Base-by-base conservation (phyloP, 2,888 invertebrate species). In the Brachyopa scutellaris region DNA sequence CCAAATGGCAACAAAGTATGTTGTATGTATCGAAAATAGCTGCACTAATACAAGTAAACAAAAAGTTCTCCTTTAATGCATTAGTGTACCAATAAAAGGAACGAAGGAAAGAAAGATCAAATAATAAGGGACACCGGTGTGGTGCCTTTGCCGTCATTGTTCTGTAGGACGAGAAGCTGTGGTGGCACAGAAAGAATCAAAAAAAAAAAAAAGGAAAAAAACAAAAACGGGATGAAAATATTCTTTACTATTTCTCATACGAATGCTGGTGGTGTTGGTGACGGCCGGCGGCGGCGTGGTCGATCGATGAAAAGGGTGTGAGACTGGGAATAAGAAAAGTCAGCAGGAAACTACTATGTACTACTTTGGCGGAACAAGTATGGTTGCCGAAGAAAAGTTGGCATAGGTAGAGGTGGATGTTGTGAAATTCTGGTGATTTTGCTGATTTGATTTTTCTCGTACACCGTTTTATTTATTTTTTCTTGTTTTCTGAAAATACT, bases 1-100 rank as follows among this genome's bases (percentile, higher is more conserved):
- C 17, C 36, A n/a, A 79, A 79, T 55, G 23, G 61, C 66, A 74
- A 74, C 73, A 79, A 79, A 79, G 64, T 45, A n/a, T n/a, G n/a
- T n/a, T n/a, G n/a, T n/a, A n/a, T n/a, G n/a, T 77, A 57, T 79
- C 66, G 64, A 79, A 79, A 67, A n/a, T n/a, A n/a, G n/a, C 67
- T 74, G 57, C 72, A 72, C 64, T 26, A 59, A 51, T 29, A 51
- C 77, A 29, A 29, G 15, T 36, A 31, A 62, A n/a, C 11, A 61
- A 23, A 21, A 21, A 38, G 17, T 36, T 13, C n/a, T n/a, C n/a
- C n/a, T n/a, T n/a, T n/a, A n/a, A n/a, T n/a, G n/a, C n/a, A n/a
- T n/a, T n/a, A n/a, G n/a, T n/a, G n/a, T n/a, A n/a, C 7, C 31
- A 17, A 23, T 33, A 55, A 29, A 49, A 47, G n/a, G n/a, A n/a